Evolutionary conservation across 2,113 vertebrate species (phyloP), one percentile per base, ranked within the genome.

Genomic region (Saguinus imperator): DNA sequence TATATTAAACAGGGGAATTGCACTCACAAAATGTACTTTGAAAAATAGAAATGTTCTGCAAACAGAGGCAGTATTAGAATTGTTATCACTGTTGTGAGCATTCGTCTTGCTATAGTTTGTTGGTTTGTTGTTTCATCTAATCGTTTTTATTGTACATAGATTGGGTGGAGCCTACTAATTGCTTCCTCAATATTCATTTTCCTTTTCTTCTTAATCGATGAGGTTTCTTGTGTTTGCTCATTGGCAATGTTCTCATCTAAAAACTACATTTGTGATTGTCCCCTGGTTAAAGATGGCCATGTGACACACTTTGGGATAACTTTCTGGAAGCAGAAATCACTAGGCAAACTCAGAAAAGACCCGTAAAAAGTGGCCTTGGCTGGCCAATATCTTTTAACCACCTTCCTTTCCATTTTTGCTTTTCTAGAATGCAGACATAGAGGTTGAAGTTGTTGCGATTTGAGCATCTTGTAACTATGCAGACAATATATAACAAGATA

Each of bases 1-100:
- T 97, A 89, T 97, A 96, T 97, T 97, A 97, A 97, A 58, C 50
- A 91, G 37, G 92, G 93, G 96, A 97, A 93, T 97, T 96, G 84
- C 96, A 97, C 92, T 93, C 87, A 81, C 93, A 93, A 92, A 94
- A 93, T 50, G 91, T 79, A 79, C 89, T 96, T 93, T 87, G 94
- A 75, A 96, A 97, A 93, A 93, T 89, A 91, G 84, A 94, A 94
- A 80, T 91, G 83, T 11, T 94, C 66, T 93, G 94, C 18, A 91
- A 91, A 94, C 73, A 81, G 87, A 96, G 68, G 61, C n/a, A 29
- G 43, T 89, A 58, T 93, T 91, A 76, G 82, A 95, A 84, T 93
- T 82, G 88, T 85, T 72, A 80, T 82, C 82, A 77, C 88, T 45
- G 75, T 93, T 80, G 72, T 37, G 94, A 95, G 75, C 50, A 75